Percentiles rank a stretch among this genome's conserved stretches.
Evolutionary conservation across 1,140 invertebrate species (phyloP).

Genomic region (Heliconius melpomene): DNA sequence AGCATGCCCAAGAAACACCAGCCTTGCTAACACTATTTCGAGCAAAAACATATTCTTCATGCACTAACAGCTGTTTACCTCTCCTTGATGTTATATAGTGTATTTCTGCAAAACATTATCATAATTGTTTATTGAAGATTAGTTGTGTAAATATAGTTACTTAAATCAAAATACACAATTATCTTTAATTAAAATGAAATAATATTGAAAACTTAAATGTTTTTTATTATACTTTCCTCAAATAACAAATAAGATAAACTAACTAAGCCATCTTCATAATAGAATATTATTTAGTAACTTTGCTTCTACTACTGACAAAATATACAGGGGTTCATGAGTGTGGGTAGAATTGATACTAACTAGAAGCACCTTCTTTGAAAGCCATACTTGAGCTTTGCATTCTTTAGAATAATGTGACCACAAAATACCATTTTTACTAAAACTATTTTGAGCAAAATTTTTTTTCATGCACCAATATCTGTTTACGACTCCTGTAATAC

Average conservation of each 20-base stretch:
- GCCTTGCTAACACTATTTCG: slow-evolving; percentile 52
- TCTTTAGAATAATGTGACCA: slow-evolving; percentile 56
- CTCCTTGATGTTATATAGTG: slow-evolving; percentile 65
- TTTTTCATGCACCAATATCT: slow-evolving; percentile 47
- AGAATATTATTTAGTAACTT: background rate
- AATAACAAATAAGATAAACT: background rate
- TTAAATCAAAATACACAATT: background rate
- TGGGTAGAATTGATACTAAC: slow-evolving; percentile 49
- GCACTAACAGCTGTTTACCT: slow-evolving; percentile 58
- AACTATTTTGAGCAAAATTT: too few species aligned
- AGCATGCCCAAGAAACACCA: slow-evolving; percentile 54
- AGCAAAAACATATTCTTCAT: slow-evolving; percentile 56
- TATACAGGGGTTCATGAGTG: slow-evolving; percentile 51
- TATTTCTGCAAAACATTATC: slow-evolving; percentile 54
- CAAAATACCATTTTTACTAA: slow-evolving; percentile 45
- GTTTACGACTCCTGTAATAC: background rate
- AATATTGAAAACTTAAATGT: background rate
- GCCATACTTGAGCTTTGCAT: slow-evolving; percentile 53
- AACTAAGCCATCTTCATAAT: background rate
- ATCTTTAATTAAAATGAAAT: background rate
- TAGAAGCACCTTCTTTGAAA: slow-evolving; percentile 50
- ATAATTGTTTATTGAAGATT: background rate
- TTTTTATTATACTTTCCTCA: too few species aligned
- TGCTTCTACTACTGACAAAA: slow-evolving; percentile 52
- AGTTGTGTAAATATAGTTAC: background rate